Evolutionary conservation across 2,113 vertebrate genomes (phyloP).

Genomic region (Geococcyx californianus): DNA sequence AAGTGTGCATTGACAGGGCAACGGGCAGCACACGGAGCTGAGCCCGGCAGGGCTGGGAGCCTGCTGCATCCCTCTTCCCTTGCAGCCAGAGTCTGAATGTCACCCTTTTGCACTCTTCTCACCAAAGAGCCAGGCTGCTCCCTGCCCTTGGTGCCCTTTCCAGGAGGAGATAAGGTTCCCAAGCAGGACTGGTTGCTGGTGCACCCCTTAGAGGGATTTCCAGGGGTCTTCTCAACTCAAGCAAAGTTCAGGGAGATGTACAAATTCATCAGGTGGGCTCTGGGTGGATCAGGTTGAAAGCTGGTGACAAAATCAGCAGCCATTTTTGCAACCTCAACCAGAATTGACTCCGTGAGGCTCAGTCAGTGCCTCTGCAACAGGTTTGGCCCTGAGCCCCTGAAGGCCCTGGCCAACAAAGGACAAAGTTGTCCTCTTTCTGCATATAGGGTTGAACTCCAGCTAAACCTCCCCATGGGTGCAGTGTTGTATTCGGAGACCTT

Average conservation of each 20-base stretch:
- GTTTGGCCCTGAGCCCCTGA: neutral
- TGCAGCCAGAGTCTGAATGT: rapidly evolving
- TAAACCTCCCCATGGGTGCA: neutral
- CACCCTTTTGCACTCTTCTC: neutral
- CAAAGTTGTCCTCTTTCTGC: neutral
- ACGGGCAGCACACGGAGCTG: neutral
- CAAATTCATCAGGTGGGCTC: neutral
- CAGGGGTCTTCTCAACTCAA: neutral
- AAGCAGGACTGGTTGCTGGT: neutral
- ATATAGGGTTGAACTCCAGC: neutral
- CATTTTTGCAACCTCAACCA: rapidly evolving
- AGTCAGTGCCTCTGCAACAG: neutral
- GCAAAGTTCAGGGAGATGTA: neutral
- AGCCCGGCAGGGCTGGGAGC: neutral
- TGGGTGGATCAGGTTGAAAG: neutral
- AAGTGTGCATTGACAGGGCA: neutral
- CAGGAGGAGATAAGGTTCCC: neutral
- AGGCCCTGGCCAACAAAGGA: neutral
- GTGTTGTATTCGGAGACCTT: neutral
- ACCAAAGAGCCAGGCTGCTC: neutral
- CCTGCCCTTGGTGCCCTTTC: neutral
- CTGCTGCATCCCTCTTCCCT: neutral
- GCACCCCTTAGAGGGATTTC: neutral
- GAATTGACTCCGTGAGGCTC: neutral
- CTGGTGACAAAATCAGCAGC: neutral